Conservation (phyloP, 1,140 invertebrate species). For the Aleiodes sp. region DNA sequence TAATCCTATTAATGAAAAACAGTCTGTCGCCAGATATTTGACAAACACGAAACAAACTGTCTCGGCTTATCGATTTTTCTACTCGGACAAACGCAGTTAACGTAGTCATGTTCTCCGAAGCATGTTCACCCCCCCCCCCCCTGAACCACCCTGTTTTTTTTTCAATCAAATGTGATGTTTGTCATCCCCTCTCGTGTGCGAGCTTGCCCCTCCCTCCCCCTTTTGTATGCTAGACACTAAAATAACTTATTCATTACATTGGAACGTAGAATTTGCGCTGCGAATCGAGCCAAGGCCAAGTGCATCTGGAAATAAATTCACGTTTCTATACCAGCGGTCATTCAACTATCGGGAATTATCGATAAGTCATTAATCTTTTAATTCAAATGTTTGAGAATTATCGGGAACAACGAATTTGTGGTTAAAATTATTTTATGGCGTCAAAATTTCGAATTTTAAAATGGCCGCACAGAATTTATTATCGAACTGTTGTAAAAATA, state of each 20-base stretch:
- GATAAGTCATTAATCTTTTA: background rate
- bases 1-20: background rate
- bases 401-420: background rate
- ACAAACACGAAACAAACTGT: constrained; percentile 22
- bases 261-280: background rate
- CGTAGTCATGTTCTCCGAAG: background rate
- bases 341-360: background rate
- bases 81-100: background rate
- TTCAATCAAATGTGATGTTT: no score
- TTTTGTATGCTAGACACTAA: background rate
- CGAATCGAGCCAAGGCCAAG: constrained; percentile 2
- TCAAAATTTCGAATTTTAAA: background rate
- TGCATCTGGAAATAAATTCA: constrained; percentile 4
- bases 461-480: no score
- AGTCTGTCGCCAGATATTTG: constrained; percentile 19
- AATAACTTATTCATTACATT: constrained; percentile 20
- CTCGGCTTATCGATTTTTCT: constrained; percentile 26
- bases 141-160: background rate
- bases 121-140: background rate
- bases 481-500: no score
- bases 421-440: background rate
- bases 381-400: background rate
- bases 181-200: background rate
- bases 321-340: background rate
- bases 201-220: background rate